Base-by-base conservation (phyloP, 2,888 invertebrate species). In the Gastracanthus pulcherrimus region DNA sequence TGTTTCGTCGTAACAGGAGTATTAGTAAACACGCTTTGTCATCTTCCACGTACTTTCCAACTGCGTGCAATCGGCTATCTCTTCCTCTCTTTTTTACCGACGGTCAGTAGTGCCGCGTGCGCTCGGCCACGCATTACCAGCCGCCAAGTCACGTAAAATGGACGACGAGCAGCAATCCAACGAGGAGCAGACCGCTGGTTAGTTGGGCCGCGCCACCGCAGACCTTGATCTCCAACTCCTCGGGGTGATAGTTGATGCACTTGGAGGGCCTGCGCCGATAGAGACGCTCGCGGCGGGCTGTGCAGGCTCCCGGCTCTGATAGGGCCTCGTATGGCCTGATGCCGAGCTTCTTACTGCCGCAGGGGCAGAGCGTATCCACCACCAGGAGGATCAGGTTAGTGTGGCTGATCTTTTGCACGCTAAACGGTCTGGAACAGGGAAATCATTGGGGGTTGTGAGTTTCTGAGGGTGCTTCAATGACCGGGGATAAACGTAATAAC, bases 221-320 rank as follows among this genome's bases (percentile, higher is more conserved):
- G 70, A 88, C 89, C 84, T 92, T 92, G 80, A 92, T 92, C 84
- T 92, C 92, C 88, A 91, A 89, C 84, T 92, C 96, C 93, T 97
- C 97, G 5, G 97, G 97, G 91, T 97, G 97, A 92, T 97, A 97
- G 86, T 96, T 97, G 91, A 97, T 96, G 92, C 97, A 97, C 90
- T 95, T 95, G 88, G 95, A 94, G 71, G 95, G 95, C 85, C 96
- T 93, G 82, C 95, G 94, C 81, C 96, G 94, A 88, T 95, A 96
- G 87, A 96, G 93, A 85, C 94, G 94, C 90, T 94, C 95, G 88
- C 91, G 88, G 75, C 91, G 87, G 38, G 90, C 89, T 66, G 88
- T 89, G 80, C 91, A 91, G 13, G 89, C 89, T 16, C 90, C 91
- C 0, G 91, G 89, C 75, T 92, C 91, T 13, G 89, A 88, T 16